Evolutionary conservation across 2,113 vertebrate genomes (phyloP), one percentile per base, ranked within the genome.

Genomic region (Tenrec ecaudatus): DNA sequence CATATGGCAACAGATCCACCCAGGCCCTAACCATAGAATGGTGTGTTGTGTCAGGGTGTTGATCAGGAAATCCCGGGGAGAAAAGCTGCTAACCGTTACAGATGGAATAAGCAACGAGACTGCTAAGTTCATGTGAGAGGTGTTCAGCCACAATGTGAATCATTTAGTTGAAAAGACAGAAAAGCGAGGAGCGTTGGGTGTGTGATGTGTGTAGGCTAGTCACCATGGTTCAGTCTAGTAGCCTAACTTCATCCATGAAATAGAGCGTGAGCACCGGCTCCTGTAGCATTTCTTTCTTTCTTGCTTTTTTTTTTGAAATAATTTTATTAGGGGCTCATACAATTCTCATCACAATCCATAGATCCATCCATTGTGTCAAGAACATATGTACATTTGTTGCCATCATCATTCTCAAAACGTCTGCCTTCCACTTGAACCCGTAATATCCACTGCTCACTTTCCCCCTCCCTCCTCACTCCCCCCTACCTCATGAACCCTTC

Each of bases 171-270:
- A 84, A 90, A 82, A 64, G 3, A 43, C 8, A 81, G 16, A 83
- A 77, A 87, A 82, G 12, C n/a, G 14, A 77, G 53, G 38, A 93
- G 47, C 69, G 83, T 58, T 73, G 29, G 40, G 29, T 82, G 29
- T 82, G 60, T 22, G 83, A 69, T 84, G 27, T 11, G n/a, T 83
- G 83, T 8, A 69, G 10, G 31, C 68, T 19, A 68, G 22, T 66
- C 36, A 29, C 40, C 31, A 14, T 77, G 86, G 89, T 64, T 22
- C 90, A 83, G 36, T 75, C 25, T 60, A 33, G 66, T 38, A 88
- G 38, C 23, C 80, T 83, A 33, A 58, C 79, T 58, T 93, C n/a
- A 31, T 81, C 38, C 69, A 1, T 82, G 57, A 82, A 85, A 91
- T 57, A 76, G 71, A 76, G 62, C 4, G 17, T 73, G 33, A 75